phyloP scores from a whole-genome alignment of 2,113 vertebrate species.

The Tragelaphus buxtoni region DNA sequence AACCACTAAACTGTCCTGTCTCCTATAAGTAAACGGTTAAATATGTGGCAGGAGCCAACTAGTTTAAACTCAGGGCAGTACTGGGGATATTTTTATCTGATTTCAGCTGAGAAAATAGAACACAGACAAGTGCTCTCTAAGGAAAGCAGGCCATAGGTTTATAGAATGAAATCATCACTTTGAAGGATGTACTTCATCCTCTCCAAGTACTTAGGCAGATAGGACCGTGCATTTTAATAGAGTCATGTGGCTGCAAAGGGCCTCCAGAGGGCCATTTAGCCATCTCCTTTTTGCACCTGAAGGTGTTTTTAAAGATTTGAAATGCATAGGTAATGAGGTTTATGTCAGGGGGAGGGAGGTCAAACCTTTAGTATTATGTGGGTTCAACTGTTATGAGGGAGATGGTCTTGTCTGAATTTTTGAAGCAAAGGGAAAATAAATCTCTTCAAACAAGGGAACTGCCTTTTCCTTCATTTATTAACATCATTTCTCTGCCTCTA shows the following conservation, averaged over 20 bases:
- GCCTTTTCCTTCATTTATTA: not conserved
- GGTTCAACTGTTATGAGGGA: not conserved
- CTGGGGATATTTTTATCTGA: slow-evolving; percentile 61
- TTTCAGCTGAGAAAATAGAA: slow-evolving; percentile 66
- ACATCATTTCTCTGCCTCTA: not conserved
- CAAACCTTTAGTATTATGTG: slow-evolving; percentile 37
- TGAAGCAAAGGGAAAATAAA: slow-evolving; percentile 48
- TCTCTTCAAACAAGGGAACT: not conserved
- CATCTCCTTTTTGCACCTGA: slow-evolving; percentile 55
- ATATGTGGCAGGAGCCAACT: not conserved
- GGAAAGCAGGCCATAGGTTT: slow-evolving; percentile 54
- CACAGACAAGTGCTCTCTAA: slow-evolving; percentile 55
- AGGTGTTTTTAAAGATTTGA: slow-evolving; percentile 52
- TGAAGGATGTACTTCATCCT: slow-evolving; percentile 64
- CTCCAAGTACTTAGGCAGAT: slow-evolving; percentile 58
- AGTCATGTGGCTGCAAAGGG: slow-evolving; percentile 36
- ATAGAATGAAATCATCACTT: slow-evolving; percentile 64
- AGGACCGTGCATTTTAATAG: slow-evolving; percentile 49
- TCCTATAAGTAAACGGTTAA: not conserved
- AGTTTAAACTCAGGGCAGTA: not conserved
- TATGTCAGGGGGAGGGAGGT: slow-evolving; percentile 31
- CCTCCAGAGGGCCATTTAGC: slow-evolving; percentile 52
- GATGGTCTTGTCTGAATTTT: slow-evolving; percentile 40
- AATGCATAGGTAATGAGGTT: slow-evolving; percentile 56
- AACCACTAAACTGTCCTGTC: not conserved